Evolutionary conservation across 2,797 vertebrate genomes (phyloP).

Genomic region (Siniperca obscura): DNA sequence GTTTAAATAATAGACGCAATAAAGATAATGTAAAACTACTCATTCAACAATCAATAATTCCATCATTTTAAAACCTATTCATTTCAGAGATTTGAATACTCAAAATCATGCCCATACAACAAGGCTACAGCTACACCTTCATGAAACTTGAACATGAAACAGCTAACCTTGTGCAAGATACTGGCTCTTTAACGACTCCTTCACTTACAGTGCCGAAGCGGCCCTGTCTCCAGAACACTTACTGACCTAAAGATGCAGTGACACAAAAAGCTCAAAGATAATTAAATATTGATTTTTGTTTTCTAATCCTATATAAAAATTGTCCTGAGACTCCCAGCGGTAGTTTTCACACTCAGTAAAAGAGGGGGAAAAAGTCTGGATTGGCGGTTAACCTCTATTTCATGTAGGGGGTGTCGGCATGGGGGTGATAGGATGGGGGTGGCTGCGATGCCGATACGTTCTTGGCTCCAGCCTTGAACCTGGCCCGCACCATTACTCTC

Average conservation of each 20-base stretch:
- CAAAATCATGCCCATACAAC: conserved; percentile 18
- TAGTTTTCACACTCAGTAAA: conserved; percentile 95
- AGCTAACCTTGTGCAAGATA: conserved; percentile 79
- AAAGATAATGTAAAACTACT: not conserved
- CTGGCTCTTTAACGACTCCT: conserved; percentile 90
- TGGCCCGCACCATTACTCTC: conserved; percentile 85
- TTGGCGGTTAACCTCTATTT: conserved; percentile 90
- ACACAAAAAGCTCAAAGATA: conserved; percentile 99
- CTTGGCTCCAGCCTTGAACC: conserved; percentile 87
- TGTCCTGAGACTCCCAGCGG: conserved; percentile 98
- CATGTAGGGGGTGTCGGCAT: conserved; percentile 75
- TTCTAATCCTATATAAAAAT: conserved; percentile 99
- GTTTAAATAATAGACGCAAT: conserved; percentile 14
- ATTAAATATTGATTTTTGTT: conserved; percentile 99
- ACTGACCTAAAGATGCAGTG: conserved; percentile 97
- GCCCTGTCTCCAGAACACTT: conserved; percentile 85
- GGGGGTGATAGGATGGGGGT: conserved; percentile 73
- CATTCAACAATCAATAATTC: conserved; percentile 4
- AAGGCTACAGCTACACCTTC: conserved; percentile 25
- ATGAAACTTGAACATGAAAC: too few relatives aligned
- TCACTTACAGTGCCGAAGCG: conserved; percentile 88
- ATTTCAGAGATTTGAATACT: not conserved
- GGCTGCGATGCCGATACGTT: conserved; percentile 82
- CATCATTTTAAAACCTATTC: conserved; percentile 10
- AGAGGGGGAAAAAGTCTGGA: conserved; percentile 85